These are phyloP conservation scores for Drosophila obscura DNA, from an alignment of 1,140 invertebrate species.

Conservation along the genomic window DNA sequence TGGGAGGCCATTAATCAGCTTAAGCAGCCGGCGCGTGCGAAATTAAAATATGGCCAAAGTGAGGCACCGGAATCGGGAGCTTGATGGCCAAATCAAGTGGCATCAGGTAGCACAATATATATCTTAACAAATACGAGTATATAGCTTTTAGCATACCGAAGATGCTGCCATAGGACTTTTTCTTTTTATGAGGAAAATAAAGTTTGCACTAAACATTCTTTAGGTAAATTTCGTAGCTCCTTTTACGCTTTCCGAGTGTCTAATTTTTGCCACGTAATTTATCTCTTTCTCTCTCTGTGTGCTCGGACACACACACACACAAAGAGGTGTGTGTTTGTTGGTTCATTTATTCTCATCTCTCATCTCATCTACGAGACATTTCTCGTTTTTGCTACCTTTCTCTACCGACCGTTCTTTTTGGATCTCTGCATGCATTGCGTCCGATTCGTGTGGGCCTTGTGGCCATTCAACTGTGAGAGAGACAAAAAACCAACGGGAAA, in stretches of 20 bases:
- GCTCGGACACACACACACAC: conserved; percentile 2
- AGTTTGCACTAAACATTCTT: neutral
- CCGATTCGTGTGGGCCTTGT: conserved; percentile 42
- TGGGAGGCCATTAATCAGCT: conserved; percentile 65
- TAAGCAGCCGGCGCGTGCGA: conserved; percentile 65
- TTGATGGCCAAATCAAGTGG: conserved; percentile 44
- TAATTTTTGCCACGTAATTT: conserved; percentile 45
- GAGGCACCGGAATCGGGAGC: neutral
- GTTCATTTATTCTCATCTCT: conserved; percentile 42
- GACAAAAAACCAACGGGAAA: conserved; percentile 33
- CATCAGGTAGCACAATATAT: conserved; percentile 26
- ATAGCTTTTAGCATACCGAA: neutral
- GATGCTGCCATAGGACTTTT: neutral
- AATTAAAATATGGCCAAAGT: conserved; percentile 56
- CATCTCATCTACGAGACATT: conserved; percentile 17
- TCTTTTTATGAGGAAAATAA: too few relatives aligned
- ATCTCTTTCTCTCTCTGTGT: conserved; percentile 11
- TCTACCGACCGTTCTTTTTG: too few relatives aligned
- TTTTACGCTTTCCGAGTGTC: conserved; percentile 1
- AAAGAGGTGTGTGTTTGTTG: conserved; percentile 9
- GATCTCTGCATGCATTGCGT: too few relatives aligned
- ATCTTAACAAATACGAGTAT: too few relatives aligned
- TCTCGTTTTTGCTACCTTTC: conserved; percentile 7
- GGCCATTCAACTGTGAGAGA: conserved; percentile 65
- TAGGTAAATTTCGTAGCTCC: conserved; percentile 25